Conservation (phyloP, 2,113 vertebrate species). For the Hemicordylus capensis region DNA sequence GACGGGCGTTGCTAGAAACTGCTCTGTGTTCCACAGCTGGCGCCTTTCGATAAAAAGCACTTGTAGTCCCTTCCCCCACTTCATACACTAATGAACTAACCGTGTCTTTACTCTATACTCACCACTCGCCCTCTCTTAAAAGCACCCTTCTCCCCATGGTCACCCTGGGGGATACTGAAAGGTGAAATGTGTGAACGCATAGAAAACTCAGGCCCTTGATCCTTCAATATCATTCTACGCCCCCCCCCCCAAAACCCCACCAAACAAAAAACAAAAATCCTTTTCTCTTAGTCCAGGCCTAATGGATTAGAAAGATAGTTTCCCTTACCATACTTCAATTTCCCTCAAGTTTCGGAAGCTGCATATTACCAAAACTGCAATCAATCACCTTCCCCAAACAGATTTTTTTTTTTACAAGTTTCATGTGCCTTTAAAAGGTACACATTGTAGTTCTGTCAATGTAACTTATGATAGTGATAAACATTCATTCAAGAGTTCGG, state of each 20-base stretch:
- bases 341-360: neutral
- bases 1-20: neutral
- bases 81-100: no score
- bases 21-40: neutral
- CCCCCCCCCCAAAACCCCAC: no score
- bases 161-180: no score
- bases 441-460: neutral
- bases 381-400: neutral
- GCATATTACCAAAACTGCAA: neutral
- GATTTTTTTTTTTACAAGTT: neutral
- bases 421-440: neutral
- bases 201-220: no score
- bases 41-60: neutral
- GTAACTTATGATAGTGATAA: neutral
- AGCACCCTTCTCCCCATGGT: no score
- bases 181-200: no score
- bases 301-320: no score
- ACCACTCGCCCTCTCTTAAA: no score
- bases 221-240: neutral
- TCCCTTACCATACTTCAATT: neutral
- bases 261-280: neutral
- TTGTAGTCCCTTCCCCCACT: neutral
- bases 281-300: no score
- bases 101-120: neutral
- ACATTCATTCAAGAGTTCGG: no score